Conservation (phyloP, 2,113 vertebrate species). For the Odocoileus virginianus region DNA sequence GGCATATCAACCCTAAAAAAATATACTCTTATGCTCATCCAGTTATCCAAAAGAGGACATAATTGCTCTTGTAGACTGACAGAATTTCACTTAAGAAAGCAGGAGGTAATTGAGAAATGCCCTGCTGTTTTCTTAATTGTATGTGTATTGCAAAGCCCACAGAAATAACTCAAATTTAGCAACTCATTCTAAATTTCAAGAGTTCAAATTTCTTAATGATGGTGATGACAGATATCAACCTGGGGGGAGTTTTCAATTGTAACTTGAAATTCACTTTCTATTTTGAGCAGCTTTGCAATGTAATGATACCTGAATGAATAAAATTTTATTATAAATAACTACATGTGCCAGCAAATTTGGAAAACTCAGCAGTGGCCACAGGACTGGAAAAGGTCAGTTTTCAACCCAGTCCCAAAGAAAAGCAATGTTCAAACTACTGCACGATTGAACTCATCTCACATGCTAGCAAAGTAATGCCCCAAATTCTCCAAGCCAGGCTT, state of each 20-base stretch:
- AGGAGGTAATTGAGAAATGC: not conserved
- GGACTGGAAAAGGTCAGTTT: not conserved
- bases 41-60: not conserved
- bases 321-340: not conserved
- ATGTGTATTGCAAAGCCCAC: not conserved
- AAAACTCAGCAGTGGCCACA: not conserved
- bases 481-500: not conserved
- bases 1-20: not conserved
- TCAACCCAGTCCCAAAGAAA: not conserved
- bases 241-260: not conserved
- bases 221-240: constrained; percentile 42
- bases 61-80: not conserved
- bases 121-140: not conserved
- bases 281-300: not conserved
- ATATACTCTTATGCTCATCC: not conserved
- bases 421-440: not conserved
- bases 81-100: not conserved
- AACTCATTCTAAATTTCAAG: constrained; percentile 50
- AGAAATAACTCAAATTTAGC: constrained; percentile 32
- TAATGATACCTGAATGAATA: not conserved
- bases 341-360: not conserved
- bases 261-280: constrained; percentile 27
- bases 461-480: not conserved
- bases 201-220: constrained; percentile 59
- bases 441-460: not conserved